Percentiles rank a stretch among this genome's conserved stretches.
Conservation (phyloP, 2,888 invertebrate genomes). For the Drosophila mulleri region DNA sequence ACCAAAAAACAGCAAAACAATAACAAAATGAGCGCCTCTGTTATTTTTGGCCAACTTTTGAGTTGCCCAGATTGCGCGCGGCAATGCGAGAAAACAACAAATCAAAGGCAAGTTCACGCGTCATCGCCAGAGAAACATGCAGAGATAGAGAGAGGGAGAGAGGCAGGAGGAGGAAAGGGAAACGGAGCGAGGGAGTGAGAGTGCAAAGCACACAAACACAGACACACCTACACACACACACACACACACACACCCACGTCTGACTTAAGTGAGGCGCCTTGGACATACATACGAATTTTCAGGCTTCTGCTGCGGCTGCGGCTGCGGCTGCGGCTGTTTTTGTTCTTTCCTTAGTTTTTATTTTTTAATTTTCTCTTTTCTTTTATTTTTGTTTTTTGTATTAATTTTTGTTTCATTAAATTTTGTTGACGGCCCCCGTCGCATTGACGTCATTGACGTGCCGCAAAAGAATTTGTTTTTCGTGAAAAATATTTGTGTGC, state of each 20-base stretch:
- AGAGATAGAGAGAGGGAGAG: neutral
- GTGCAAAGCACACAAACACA: neutral
- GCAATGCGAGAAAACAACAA: slow-evolving; percentile 62
- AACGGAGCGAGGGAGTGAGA: neutral
- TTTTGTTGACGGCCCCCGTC: slow-evolving; percentile 61
- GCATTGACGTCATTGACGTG: slow-evolving; percentile 78
- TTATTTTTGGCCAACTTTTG: slow-evolving; percentile 68
- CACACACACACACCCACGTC: slow-evolving; percentile 23
- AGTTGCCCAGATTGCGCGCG: slow-evolving; percentile 28
- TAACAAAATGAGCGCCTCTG: slow-evolving; percentile 39
- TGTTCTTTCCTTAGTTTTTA: slow-evolving; percentile 5
- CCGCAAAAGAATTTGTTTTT: slow-evolving; percentile 77
- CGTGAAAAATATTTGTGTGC: slow-evolving; percentile 72
- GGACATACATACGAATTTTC: slow-evolving; percentile 20
- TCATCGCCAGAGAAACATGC: slow-evolving; percentile 62
- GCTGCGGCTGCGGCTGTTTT: slow-evolving; percentile 8
- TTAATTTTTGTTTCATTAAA: slow-evolving; percentile 7
- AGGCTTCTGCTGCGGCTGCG: slow-evolving; percentile 6
- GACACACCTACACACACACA: neutral
- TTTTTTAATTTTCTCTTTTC: slow-evolving; percentile 1
- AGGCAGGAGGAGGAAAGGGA: neutral
- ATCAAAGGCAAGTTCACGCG: slow-evolving; percentile 79
- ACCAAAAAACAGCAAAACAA: slow-evolving; percentile 7
- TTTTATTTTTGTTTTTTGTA: slow-evolving; percentile 22
- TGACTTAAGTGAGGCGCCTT: slow-evolving; percentile 34